Conservation (phyloP, 1,140 invertebrate genomes). For the Odontomachus brunneus region DNA sequence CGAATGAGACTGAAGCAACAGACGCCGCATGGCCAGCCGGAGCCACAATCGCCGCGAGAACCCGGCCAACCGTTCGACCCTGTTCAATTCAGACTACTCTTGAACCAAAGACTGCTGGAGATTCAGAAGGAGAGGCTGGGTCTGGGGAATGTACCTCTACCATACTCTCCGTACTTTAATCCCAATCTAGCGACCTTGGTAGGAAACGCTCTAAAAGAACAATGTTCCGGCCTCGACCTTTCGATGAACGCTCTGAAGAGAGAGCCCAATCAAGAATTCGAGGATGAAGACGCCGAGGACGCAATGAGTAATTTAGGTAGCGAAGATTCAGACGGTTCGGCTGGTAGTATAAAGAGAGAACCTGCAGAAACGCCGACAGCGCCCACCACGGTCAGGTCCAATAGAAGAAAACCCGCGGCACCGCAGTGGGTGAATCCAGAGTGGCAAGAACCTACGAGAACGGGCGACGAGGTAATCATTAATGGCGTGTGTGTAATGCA, state of each 20-base stretch:
- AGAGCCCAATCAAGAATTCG: slow-evolving; percentile 89
- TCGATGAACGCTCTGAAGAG: slow-evolving; percentile 92
- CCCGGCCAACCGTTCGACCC: slow-evolving; percentile 94
- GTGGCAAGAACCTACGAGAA: slow-evolving; percentile 90
- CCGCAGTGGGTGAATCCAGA: slow-evolving; percentile 99
- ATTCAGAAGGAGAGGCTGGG: slow-evolving; percentile 93
- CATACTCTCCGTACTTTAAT: slow-evolving; percentile 92
- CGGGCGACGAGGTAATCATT: slow-evolving; percentile 93
- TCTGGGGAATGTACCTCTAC: slow-evolving; percentile 89
- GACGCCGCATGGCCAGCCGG: slow-evolving; percentile 90
- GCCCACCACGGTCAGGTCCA: slow-evolving; percentile 87
- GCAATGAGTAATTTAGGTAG: slow-evolving; percentile 92
- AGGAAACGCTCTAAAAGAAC: slow-evolving; percentile 89
- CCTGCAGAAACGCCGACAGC: slow-evolving; percentile 85
- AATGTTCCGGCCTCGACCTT: slow-evolving; percentile 92
- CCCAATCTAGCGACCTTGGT: slow-evolving; percentile 90
- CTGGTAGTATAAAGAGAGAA: slow-evolving; percentile 85
- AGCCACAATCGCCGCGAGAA: slow-evolving; percentile 89
- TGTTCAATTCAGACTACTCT: slow-evolving; percentile 94
- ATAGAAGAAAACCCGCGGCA: slow-evolving; percentile 95
- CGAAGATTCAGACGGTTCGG: slow-evolving; percentile 89
- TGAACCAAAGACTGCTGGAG: slow-evolving; percentile 94
- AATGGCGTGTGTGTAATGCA: slow-evolving; percentile 97
- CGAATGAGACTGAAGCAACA: slow-evolving; percentile 98
- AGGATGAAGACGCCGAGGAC: slow-evolving; percentile 91